Evolutionary conservation across 2,113 vertebrate genomes (phyloP).

Genomic region (Aplodontia rufa): DNA sequence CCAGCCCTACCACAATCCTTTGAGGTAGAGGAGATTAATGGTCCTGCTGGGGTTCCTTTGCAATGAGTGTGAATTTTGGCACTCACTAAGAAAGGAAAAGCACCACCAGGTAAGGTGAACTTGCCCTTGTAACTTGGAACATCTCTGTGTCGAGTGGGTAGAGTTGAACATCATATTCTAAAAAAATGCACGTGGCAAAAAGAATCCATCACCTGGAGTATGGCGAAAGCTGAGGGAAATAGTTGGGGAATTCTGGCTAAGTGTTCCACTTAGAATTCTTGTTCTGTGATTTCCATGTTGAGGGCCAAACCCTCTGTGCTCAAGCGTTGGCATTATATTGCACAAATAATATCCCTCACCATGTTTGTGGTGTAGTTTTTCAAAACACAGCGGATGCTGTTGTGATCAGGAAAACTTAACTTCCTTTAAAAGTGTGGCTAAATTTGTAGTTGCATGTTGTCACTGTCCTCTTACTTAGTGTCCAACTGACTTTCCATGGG

Average conservation of each 20-base stretch:
- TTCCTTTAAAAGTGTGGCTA: not conserved
- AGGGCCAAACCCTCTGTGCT: not conserved
- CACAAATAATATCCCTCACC: not conserved
- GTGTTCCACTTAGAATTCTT: not conserved
- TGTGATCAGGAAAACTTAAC: not conserved
- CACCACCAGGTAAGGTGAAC: not conserved
- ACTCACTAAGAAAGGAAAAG: not conserved
- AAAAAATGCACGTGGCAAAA: not conserved
- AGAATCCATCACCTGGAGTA: not conserved
- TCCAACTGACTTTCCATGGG: not conserved
- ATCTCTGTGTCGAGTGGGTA: not conserved
- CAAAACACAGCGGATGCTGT: not conserved
- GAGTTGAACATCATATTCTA: not conserved
- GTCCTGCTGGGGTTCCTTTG: not conserved
- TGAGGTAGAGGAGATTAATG: not conserved
- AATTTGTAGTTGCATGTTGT: not conserved
- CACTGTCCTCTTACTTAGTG: not conserved
- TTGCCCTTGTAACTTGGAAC: not conserved
- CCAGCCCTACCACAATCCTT: too few species aligned
- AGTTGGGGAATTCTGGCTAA: not conserved
- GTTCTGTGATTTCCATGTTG: not conserved
- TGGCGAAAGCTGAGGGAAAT: not conserved
- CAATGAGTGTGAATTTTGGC: not conserved
- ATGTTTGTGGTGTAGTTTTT: not conserved
- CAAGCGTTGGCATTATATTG: not conserved